Evolutionary conservation across 2,797 vertebrate genomes (phyloP), one percentile per base, ranked within the genome.

Genomic region (Tokudaia tokunoshimensis): DNA sequence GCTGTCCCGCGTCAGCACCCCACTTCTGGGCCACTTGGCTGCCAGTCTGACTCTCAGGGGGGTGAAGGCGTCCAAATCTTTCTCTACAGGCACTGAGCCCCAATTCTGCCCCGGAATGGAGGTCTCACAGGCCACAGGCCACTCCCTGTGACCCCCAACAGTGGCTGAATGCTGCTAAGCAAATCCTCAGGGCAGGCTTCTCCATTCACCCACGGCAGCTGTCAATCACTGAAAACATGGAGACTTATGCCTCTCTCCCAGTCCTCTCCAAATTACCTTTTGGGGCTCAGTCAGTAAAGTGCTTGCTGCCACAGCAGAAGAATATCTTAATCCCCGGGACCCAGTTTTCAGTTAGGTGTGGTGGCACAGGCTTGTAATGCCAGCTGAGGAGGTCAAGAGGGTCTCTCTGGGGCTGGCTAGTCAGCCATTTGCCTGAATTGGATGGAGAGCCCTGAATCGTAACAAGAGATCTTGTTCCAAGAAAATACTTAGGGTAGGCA

Each of bases 21-120:
- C 1, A 6, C 67, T 94, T 96, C 89, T 61, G 76, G 86, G 86
- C 78, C 63, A 12, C 91, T 4, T n/a, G 76, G 70, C 82, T 79
- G 67, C 57, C 9, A 47, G 76, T 41, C 5, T 31, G 78, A 79
- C 89, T 91, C 88, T 95, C 63, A 26, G n/a, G n/a, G 72, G 72
- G 22, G 37, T 3, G 57, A 34, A 4, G 13, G 61, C 1, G 3
- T 17, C 29, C 86, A 63, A 83, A 22, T 9, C 31, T 67, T 37
- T 52, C 55, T 63, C 72, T n/a, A 2, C 31, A 59, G 47, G 57
- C 78, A 86, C 74, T 20, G 52, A 76, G 31, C 13, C 17, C 63
- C 1, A 3, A 47, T 47, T 92, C 93, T 44, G 34, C 44, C 63
- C 24, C 10, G 52, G n/a, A 91, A 19, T 26, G 34, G 47, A 0